Evolutionary conservation across 2,888 invertebrate species (phyloP).

Genomic region (Tridacna gigas): DNA sequence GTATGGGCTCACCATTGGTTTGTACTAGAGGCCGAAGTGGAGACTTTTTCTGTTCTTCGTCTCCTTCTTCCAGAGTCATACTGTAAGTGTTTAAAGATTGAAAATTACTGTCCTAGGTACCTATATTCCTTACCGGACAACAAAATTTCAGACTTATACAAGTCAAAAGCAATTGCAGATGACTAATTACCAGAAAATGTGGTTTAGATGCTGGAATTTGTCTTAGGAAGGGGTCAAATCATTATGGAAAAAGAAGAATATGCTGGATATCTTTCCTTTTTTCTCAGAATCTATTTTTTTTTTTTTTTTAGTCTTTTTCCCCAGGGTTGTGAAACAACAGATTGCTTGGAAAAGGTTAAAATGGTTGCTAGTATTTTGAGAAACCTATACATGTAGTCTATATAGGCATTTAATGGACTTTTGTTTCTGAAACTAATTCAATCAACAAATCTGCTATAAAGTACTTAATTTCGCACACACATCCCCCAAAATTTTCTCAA

Average conservation of each 20-base stretch:
- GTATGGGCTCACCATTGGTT: constrained; percentile 47
- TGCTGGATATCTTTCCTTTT: neutral
- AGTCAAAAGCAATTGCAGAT: neutral
- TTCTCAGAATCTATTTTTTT: neutral
- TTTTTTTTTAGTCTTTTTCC: neutral
- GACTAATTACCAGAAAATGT: neutral
- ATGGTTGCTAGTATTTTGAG: no score
- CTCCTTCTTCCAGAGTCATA: constrained; percentile 72
- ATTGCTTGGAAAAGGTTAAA: neutral
- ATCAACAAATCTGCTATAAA: no score
- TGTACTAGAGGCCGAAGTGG: constrained; percentile 30
- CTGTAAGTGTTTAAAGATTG: constrained; percentile 44
- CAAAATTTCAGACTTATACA: neutral
- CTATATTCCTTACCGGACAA: neutral
- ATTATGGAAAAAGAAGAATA: neutral
- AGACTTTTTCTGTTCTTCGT: constrained; percentile 19
- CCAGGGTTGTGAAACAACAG: neutral
- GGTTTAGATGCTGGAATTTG: neutral
- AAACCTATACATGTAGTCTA: no score
- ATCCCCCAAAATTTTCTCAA: no score
- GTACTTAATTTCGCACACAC: no score
- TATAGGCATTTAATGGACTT: no score
- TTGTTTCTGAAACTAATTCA: no score
- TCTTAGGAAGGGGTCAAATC: neutral
- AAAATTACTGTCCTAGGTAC: neutral